A percentile compares a stretch with the other conserved stretches of the same genome.
phyloP scores from a whole-genome alignment of 2,113 vertebrate genomes.

The Archilochus colubris region DNA sequence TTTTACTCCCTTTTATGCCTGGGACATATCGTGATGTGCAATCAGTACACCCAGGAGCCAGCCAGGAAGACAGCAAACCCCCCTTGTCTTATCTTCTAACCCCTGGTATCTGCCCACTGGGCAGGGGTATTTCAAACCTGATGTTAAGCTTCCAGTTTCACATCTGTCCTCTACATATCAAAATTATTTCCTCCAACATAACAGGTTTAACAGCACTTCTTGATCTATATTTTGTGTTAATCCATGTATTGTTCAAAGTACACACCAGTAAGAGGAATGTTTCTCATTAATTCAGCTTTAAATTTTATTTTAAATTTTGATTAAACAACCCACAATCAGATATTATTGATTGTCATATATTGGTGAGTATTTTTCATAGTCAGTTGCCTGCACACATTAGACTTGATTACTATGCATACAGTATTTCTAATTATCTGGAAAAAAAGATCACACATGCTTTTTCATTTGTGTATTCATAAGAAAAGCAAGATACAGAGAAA shows the following conservation, averaged over 20 bases:
- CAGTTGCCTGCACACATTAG: constrained; percentile 9
- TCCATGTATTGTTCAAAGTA: not conserved
- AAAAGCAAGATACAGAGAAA: constrained; percentile 11
- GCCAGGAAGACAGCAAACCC: too few species aligned
- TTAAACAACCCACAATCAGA: not conserved
- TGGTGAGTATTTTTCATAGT: not conserved
- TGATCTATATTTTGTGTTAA: not conserved
- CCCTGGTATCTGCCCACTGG: too few species aligned
- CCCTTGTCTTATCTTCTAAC: too few species aligned
- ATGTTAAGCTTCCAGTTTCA: too few species aligned
- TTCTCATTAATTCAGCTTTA: not conserved
- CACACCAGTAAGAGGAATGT: not conserved
- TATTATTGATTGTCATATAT: not conserved
- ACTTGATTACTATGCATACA: constrained; percentile 19
- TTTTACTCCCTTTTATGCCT: too few species aligned
- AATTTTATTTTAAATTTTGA: not conserved
- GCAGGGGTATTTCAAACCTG: too few species aligned
- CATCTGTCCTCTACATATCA: too few species aligned
- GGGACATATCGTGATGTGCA: too few species aligned
- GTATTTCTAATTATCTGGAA: constrained; percentile 41
- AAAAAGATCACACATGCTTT: not conserved
- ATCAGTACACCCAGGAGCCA: too few species aligned
- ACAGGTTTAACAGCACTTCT: not conserved
- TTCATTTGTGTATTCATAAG: constrained; percentile 20
- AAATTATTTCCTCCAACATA: not conserved